Conservation (phyloP, 1,140 invertebrate genomes). For the Drosophila bocki region DNA sequence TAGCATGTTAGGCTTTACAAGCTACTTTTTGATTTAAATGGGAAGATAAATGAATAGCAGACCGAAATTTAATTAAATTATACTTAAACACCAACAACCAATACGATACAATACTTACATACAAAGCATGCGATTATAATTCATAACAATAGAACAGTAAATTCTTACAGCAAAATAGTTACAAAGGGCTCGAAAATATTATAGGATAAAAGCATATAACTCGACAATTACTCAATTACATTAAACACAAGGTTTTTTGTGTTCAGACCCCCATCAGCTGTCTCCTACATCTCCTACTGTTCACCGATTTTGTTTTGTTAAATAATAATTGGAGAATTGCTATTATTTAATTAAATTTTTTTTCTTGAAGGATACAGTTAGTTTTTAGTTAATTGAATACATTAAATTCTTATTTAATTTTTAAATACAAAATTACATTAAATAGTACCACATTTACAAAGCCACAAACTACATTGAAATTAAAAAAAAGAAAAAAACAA, state of each 20-base stretch:
- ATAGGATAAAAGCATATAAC: conserved; percentile 2
- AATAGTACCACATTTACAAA: not conserved
- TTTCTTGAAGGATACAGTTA: not conserved
- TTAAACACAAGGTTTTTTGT: conserved; percentile 1
- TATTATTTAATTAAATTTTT: not conserved
- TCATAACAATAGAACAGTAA: conserved; percentile 15
- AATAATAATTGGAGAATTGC: not conserved
- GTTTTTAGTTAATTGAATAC: not conserved
- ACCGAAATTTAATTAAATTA: conserved; percentile 5
- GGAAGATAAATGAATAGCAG: not conserved
- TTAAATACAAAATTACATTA: not conserved
- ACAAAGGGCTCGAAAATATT: not conserved
- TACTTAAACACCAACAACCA: conserved; percentile 6
- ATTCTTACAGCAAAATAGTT: not conserved
- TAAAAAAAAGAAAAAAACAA: not conserved
- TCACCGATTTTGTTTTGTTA: not conserved
- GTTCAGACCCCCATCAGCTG: not conserved
- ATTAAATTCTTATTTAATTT: not conserved
- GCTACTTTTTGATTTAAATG: conserved; percentile 3
- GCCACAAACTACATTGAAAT: not conserved
- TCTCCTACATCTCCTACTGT: not conserved
- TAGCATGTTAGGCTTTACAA: not conserved
- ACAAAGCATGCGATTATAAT: conserved; percentile 13
- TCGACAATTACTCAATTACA: conserved; percentile 4
- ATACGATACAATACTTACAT: conserved; percentile 5